Base-by-base conservation (phyloP, 2,888 invertebrate genomes). In the Eilema depressum region DNA sequence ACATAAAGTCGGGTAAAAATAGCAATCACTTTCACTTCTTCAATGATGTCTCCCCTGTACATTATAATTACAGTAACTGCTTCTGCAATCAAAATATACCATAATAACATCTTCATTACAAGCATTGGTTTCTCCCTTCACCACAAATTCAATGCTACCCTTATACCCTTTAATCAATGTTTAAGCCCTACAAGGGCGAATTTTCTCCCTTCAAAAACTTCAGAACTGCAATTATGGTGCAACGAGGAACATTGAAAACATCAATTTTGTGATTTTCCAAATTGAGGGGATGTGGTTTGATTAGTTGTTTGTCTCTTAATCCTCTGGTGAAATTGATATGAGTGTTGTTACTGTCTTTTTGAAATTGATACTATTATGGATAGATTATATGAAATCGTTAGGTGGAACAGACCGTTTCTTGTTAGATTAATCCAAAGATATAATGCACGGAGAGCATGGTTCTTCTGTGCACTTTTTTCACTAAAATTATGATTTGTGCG, bases 161-260 rank as follows among this genome's bases (percentile, higher is more conserved):
- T 85, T 82, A 56, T 71, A 75, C 77, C 83, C 84, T 85, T 82
- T 86, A 84, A 86, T 87, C 83, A 86, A 78, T 67, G 62, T 64
- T 53, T 80, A 82, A 85, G 84, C 83, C 85, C 75, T 73, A 70
- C 77, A 77, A 81, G 84, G 85, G 81, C 78, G 82, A 74, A 75
- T 68, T 85, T 57, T 83, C 85, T 86, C 83, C 82, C 78, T 75
- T 79, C 73, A 74, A 75, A 78, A 77, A 78, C 78, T 81, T 77
- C 75, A 77, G 70, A 81, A 83, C 81, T 81, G 80, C 81, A 83
- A 83, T 84, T 86, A 81, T 78, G 77, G 75, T 78, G 77, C 76
- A 74, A 63, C 74, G 71, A 72, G 72, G 73, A 73, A 30, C 69
- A 75, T 79, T 75, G 84, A 77, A 76, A 73, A 69, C 63, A 69